Percentiles rank a stretch among this genome's conserved stretches.
Conservation (phyloP, 1,140 invertebrate species). For the Acromyrmex heyeri region DNA sequence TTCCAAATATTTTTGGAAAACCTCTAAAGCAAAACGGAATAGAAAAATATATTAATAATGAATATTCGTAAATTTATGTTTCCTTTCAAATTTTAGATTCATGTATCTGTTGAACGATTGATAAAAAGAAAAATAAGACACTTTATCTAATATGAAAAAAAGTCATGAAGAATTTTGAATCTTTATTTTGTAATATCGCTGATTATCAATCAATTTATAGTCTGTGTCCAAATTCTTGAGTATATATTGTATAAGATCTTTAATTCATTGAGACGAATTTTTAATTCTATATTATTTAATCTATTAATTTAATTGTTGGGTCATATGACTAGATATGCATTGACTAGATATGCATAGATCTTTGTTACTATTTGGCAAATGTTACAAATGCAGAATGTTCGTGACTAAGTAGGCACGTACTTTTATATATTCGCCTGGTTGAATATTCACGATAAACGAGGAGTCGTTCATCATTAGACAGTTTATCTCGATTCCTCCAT, state of each 20-base stretch:
- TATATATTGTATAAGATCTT: background rate
- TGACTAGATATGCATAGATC: background rate
- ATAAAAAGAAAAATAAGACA: background rate
- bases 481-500: conserved; percentile 47
- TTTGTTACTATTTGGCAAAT: background rate
- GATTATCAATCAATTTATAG: background rate
- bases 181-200: background rate
- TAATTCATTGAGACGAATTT: background rate
- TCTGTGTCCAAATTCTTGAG: background rate
- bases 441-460: conserved; percentile 63
- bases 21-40: background rate
- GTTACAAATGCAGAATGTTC: background rate
- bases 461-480: conserved; percentile 59
- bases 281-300: too few relatives aligned
- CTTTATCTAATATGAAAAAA: background rate
- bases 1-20: background rate
- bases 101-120: background rate
- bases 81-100: background rate
- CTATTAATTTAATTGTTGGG: background rate
- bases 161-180: background rate
- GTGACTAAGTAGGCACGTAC: conserved; percentile 23
- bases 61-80: background rate
- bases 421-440: conserved; percentile 58
- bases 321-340: background rate
- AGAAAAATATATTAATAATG: background rate